Evolutionary conservation across 2,797 vertebrate genomes (phyloP).

Genomic region (Anguilla pacifica): DNA sequence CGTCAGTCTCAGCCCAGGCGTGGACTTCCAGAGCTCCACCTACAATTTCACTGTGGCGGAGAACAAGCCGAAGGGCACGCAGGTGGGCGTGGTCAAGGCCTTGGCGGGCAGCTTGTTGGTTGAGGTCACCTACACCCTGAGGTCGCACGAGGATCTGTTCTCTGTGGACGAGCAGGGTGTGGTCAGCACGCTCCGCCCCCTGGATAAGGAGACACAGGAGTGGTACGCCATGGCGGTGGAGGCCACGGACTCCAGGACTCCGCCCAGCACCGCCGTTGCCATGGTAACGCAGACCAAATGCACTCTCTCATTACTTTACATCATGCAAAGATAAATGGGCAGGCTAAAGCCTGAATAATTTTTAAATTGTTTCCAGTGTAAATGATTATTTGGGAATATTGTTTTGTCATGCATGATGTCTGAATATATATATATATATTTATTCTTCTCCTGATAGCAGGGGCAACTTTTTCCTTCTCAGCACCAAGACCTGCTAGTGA

Average conservation of each 20-base stretch:
- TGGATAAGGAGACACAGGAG: slow-evolving; percentile 71
- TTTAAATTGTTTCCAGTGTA: too few relatives aligned
- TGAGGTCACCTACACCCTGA: slow-evolving; percentile 62
- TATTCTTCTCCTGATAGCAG: too few relatives aligned
- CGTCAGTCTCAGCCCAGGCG: slow-evolving; percentile 46
- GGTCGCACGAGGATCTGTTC: slow-evolving; percentile 66
- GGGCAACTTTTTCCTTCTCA: too few relatives aligned
- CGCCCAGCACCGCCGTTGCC: slow-evolving; percentile 65
- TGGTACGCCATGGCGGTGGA: slow-evolving; percentile 68
- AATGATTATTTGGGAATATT: too few relatives aligned
- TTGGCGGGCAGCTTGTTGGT: slow-evolving; percentile 53
- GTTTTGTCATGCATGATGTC: too few relatives aligned
- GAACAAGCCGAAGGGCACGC: slow-evolving; percentile 41
- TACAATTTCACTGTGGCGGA: slow-evolving; percentile 74
- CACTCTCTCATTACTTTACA: too few relatives aligned
- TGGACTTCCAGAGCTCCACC: slow-evolving; percentile 64
- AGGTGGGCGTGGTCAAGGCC: slow-evolving; percentile 67
- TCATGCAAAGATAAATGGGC: too few relatives aligned
- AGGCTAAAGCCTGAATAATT: too few relatives aligned
- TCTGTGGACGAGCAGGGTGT: slow-evolving; percentile 59
- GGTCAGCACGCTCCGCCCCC: slow-evolving; percentile 47
- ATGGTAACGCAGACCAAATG: slow-evolving; percentile 57
- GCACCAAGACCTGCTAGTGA: too few relatives aligned
- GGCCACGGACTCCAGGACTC: slow-evolving; percentile 67
- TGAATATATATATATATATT: too few relatives aligned